Percentiles rank a stretch among this genome's conserved stretches.
Evolutionary conservation across 2,113 vertebrate species (phyloP).

Genomic region (Hemibagrus wyckioides): DNA sequence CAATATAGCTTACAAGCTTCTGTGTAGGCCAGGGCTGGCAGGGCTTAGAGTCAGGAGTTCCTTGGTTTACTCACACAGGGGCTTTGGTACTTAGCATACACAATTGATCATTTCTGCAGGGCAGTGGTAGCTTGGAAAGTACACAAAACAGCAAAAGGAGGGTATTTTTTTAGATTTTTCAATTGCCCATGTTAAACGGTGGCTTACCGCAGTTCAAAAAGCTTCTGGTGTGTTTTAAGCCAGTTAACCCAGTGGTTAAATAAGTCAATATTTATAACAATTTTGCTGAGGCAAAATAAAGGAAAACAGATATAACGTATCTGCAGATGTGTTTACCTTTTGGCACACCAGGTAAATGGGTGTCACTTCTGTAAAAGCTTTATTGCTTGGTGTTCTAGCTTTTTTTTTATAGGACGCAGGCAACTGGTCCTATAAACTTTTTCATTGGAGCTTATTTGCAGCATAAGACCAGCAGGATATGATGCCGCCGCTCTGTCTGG

Average conservation of each 20-base stretch:
- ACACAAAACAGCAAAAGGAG: conserved; percentile 37
- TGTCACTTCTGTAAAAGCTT: conserved; percentile 53
- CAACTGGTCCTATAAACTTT: conserved; percentile 55
- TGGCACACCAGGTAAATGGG: conserved; percentile 42
- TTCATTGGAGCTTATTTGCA: conserved; percentile 45
- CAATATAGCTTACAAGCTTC: neutral
- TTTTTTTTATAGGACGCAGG: conserved; percentile 43
- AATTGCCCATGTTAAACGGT: conserved; percentile 45
- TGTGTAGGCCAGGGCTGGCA: conserved; percentile 1
- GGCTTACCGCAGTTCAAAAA: conserved; percentile 50
- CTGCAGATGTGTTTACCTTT: conserved; percentile 45
- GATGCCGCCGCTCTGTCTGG: conserved; percentile 48
- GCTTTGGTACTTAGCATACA: neutral
- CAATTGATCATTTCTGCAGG: conserved; percentile 27
- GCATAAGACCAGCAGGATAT: conserved; percentile 30
- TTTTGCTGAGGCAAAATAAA: conserved; percentile 20
- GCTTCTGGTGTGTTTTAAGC: conserved; percentile 21
- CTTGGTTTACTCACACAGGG: conserved; percentile 17
- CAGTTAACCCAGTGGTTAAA: conserved; percentile 28
- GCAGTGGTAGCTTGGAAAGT: conserved; percentile 24
- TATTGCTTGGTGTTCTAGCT: conserved; percentile 39
- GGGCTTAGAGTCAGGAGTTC: neutral
- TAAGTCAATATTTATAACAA: conserved; percentile 35
- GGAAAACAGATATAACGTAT: conserved; percentile 19
- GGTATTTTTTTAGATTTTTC: conserved; percentile 41